Conservation (phyloP, 2,797 vertebrate genomes). For the Cheirogaleus major region DNA sequence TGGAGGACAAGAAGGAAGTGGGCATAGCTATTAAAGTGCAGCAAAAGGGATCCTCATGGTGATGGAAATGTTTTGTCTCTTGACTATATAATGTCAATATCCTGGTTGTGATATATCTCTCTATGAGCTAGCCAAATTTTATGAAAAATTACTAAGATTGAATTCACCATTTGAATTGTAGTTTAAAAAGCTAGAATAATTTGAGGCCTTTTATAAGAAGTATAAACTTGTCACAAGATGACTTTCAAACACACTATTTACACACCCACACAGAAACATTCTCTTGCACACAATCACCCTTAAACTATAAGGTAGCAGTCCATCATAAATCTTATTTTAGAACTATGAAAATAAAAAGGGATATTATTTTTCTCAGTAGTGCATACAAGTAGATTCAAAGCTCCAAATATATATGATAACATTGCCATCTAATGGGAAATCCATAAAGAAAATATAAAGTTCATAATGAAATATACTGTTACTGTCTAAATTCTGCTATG, state of each 20-base stretch:
- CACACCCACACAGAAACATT: background rate
- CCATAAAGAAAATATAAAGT: background rate
- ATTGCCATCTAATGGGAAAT: conserved; percentile 51
- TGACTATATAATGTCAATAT: background rate
- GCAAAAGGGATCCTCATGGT: background rate
- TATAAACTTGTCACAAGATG: background rate
- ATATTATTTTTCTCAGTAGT: background rate
- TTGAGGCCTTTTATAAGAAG: background rate
- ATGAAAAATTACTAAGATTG: background rate
- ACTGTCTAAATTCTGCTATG: background rate
- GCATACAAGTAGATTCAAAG: background rate
- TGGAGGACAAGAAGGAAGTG: background rate
- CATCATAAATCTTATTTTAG: background rate
- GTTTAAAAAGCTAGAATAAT: background rate
- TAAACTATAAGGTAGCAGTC: background rate
- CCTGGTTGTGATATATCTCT: background rate
- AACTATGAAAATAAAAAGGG: background rate
- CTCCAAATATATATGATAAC: background rate
- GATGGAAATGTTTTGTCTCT: background rate
- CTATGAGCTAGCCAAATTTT: background rate
- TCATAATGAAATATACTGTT: background rate
- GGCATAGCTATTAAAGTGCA: background rate
- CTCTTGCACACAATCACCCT: background rate
- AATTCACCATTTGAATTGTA: background rate
- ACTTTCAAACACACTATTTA: background rate